Evolutionary conservation across 2,888 invertebrate genomes (phyloP), one percentile per base, ranked within the genome.

Genomic region (Serrognathus titanus): DNA sequence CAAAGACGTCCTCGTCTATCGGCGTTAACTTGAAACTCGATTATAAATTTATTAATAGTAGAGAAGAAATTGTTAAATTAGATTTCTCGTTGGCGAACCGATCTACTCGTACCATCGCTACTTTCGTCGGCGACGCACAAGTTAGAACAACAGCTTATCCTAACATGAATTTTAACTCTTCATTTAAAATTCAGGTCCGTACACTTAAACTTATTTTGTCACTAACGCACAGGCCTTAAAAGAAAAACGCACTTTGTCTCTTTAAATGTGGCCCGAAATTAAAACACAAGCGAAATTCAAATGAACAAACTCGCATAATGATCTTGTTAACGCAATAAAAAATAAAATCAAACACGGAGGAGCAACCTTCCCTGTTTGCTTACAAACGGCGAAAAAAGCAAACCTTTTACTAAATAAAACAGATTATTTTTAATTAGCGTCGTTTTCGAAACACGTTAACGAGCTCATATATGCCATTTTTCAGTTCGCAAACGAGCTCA

Each of bases 141-240:
- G 78, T 93, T 64, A 83, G 85, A 56, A 88, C 90, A 9, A 86
- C 90, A 0, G 90, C 91, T 0, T 91, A 92, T 76, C 88, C 90
- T 0, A 82, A 84, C 39, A 82, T 88, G 55, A 87, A 90, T 73
- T 87, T 90, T 70, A 84, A 83, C 56, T 78, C 86, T 0, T 82
- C 85, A 46, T 67, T 83, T 31, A 85, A 82, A 62, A 86, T 87
- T 78, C 80, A 84, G 78, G 87, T 87, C 73, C 79, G 81, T 65
- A 50, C 57, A 58, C 43, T 43, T n/a, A 43, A 43, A 11, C 16
- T 1, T 10, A 31, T 40, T n/a, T n/a, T 7, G 24, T 31, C 6
- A 31, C 24, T 31, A 31, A 31, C 24, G 24, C 24, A 31, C 24
- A 31, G 24, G 24, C 24, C 24, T 31, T 3, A 31, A 31, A 31